Evolutionary conservation across 2,113 vertebrate genomes (phyloP).

Genomic region (Nyctibius bracteatus): DNA sequence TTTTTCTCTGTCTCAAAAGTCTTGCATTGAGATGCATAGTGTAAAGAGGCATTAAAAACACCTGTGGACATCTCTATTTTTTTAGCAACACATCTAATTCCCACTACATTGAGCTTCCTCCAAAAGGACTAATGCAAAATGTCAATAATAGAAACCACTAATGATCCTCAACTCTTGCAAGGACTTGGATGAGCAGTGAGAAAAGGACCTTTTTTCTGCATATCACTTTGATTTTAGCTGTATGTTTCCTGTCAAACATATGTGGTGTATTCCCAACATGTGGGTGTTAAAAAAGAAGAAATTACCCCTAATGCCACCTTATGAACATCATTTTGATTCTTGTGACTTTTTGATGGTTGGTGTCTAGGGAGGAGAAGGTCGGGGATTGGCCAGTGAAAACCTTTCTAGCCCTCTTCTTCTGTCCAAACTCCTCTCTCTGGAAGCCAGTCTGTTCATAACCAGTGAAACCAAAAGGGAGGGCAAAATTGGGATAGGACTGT

Average conservation of each 20-base stretch:
- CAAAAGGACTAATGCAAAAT: background rate
- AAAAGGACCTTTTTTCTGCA: background rate
- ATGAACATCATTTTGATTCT: background rate
- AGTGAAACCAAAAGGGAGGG: background rate
- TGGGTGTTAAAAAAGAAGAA: background rate
- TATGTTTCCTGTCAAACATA: background rate
- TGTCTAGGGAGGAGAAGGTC: background rate
- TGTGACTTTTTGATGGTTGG: background rate
- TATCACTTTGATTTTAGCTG: background rate
- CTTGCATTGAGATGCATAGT: background rate
- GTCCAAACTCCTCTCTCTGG: background rate
- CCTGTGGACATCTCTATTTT: background rate
- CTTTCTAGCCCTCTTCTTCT: background rate
- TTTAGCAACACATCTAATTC: background rate
- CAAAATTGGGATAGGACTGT: background rate
- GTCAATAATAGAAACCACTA: background rate
- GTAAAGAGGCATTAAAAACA: background rate
- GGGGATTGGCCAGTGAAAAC: background rate
- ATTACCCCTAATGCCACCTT: background rate
- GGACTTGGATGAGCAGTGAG: background rate
- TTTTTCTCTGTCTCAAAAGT: background rate
- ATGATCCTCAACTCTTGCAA: background rate
- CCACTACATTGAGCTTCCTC: background rate
- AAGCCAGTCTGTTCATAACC: background rate
- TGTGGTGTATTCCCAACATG: background rate